Base-by-base conservation (phyloP, 1,140 invertebrate species). In the Drosophila kanapiae region DNA sequence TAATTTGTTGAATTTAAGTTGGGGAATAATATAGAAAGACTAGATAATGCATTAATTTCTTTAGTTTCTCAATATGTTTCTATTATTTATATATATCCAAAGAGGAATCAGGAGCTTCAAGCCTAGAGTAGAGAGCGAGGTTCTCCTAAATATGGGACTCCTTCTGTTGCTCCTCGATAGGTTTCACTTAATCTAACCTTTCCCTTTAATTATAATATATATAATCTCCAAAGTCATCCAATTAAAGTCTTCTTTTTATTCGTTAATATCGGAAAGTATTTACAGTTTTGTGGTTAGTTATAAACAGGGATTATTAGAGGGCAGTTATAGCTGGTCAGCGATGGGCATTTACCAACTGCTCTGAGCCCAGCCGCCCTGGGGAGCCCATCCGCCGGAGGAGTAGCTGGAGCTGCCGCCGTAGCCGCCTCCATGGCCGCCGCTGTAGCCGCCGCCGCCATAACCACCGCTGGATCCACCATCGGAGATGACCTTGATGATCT, bases 401-500 rank as follows among this genome's bases (percentile, higher is more conserved):
- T 67, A 68, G 45, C 60, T 40, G 6, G 64, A 61, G 29, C 40
- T 23, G 29, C 54, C 54, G n/a, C 78, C 68, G 27, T 68, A 31
- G 14, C 82, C 65, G 0, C 71, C 64, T 3, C 75, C 48, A 8
- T 51, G 9, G 42, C 72, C 56, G 27, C 75, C 71, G 7, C 61
- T 9, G 1, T 61, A 29, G 9, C 82, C 76, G 10, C 82, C 76
- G 10, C 70, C 71, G n/a, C 75, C 56, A 10, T 49, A 49, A 5
- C 76, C 76, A 18, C 75, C 82, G 48, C 77, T 70, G 10, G 77
- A 69, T 14, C 78, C 82, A 3, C 53, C 56, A 9, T 81, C 75
- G 3, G 81, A 81, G 43, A 86, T 86, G 42, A 86, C 70, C 57
- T 86, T 86, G 56, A 84, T 61, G 42, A 85, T 74, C 40, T 85